phyloP scores from a whole-genome alignment of 2,888 invertebrate genomes.

The Abrostola tripartita region DNA sequence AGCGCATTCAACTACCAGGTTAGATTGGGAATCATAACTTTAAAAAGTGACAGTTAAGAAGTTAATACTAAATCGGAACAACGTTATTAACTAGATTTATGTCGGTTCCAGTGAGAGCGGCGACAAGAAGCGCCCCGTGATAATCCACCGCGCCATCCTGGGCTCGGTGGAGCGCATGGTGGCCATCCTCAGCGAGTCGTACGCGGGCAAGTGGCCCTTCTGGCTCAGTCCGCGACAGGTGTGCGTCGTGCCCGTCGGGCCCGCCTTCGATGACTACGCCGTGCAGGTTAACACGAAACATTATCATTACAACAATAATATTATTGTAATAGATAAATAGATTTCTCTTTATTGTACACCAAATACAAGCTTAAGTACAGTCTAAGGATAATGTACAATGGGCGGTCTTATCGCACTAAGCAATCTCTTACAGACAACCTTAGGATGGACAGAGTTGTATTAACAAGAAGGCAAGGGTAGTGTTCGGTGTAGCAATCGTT shows the following conservation, averaged over 20 bases:
- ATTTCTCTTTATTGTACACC: too few relatives aligned
- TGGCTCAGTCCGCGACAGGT: slow-evolving; percentile 99
- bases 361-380: too few relatives aligned
- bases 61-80: too few relatives aligned
- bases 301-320: too few relatives aligned
- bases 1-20: background rate
- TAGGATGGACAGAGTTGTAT: too few relatives aligned
- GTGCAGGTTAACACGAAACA: slow-evolving; percentile 88
- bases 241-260: slow-evolving; percentile 96
- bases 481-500: too few relatives aligned
- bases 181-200: slow-evolving; percentile 98
- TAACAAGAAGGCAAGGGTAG: too few relatives aligned
- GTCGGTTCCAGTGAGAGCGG: slow-evolving; percentile 91
- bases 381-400: too few relatives aligned
- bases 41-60: too few relatives aligned
- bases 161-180: slow-evolving; percentile 99
- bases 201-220: slow-evolving; percentile 99
- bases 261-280: slow-evolving; percentile 96
- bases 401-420: too few relatives aligned
- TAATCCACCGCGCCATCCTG: slow-evolving; percentile 98
- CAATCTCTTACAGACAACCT: too few relatives aligned
- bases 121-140: slow-evolving; percentile 97
- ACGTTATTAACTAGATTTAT: background rate
- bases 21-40: background rate
- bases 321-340: too few relatives aligned